These are phyloP conservation scores for Tragelaphus imberbis DNA, from an alignment of 2,113 vertebrate genomes.

Conservation along the genomic window DNA sequence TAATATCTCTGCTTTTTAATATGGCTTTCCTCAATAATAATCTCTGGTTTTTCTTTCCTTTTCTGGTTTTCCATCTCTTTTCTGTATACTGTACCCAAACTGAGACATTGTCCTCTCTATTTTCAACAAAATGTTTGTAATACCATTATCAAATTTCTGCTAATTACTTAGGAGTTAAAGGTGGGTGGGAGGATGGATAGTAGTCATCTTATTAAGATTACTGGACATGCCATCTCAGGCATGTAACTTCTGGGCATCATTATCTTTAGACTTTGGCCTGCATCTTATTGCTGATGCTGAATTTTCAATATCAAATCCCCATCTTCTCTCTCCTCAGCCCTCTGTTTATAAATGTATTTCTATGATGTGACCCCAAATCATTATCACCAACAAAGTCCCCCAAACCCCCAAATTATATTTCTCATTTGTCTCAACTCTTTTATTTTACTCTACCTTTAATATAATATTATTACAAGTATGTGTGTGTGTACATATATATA, in stretches of 20 bases:
- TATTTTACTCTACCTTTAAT: not conserved
- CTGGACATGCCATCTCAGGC: too few relatives aligned
- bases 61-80: not conserved
- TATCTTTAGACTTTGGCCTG: not conserved
- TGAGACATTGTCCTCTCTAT: not conserved
- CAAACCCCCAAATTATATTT: not conserved
- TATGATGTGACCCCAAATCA: not conserved
- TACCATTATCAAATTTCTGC: not conserved
- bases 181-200: fast-evolving
- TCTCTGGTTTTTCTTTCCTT: not conserved
- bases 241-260: not conserved
- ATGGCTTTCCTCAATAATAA: not conserved
- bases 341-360: not conserved
- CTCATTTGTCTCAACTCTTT: not conserved
- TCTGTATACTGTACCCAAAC: not conserved
- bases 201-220: not conserved
- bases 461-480: not conserved
- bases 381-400: not conserved
- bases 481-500: not conserved
- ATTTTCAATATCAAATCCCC: not conserved
- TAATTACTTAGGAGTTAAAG: not conserved
- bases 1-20: not conserved
- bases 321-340: not conserved
- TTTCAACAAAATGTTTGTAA: not conserved
- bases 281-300: not conserved